Evolutionary conservation across 2,888 invertebrate genomes (phyloP), one percentile per base, ranked within the genome.

Genomic region (Pimpla rufipes): DNA sequence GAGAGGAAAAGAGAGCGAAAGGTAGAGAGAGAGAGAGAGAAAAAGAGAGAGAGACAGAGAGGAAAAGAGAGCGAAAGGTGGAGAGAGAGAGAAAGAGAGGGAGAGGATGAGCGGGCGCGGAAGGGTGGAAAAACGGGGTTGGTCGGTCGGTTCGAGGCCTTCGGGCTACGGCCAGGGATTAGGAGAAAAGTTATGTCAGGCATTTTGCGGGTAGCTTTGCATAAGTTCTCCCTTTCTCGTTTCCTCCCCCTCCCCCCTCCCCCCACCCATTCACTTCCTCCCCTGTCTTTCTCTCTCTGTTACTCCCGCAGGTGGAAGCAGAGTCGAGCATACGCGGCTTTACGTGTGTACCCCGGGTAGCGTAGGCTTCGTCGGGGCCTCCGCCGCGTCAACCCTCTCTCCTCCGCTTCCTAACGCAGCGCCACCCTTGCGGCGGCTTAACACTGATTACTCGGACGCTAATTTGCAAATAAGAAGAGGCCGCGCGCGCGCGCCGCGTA

Each of bases 171-270:
- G 79, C 84, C 85, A 81, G 87, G 91, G 91, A 91, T 92, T 92
- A 91, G 89, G 87, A 86, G 85, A 70, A 89, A 90, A 91, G 88
- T 92, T 91, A 91, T 91, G 89, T 87, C 89, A 87, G 90, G 87
- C 88, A 90, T 92, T 91, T 91, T 89, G 90, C 88, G 89, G 90
- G 84, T 86, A 90, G 90, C 90, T 92, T 92, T 92, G 90, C 92
- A 92, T 91, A 91, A 92, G 88, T 90, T 90, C 86, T 84, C 83
- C 86, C 81, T 78, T 85, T 75, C 85, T 45, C 87, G 77, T 84
- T 79, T 67, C 52, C 78, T 66, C 55, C 73, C 73, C 64, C 81
- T 70, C 71, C 74, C 75, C 74, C n/a, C 37, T 45, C 70, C 70
- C 57, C 68, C 50, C 47, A 23, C 8, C 45, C 70, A 40, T 47